Evolutionary conservation across 2,797 vertebrate genomes (phyloP), one percentile per base, ranked within the genome.

Genomic region (Pitangus sulphuratus): DNA sequence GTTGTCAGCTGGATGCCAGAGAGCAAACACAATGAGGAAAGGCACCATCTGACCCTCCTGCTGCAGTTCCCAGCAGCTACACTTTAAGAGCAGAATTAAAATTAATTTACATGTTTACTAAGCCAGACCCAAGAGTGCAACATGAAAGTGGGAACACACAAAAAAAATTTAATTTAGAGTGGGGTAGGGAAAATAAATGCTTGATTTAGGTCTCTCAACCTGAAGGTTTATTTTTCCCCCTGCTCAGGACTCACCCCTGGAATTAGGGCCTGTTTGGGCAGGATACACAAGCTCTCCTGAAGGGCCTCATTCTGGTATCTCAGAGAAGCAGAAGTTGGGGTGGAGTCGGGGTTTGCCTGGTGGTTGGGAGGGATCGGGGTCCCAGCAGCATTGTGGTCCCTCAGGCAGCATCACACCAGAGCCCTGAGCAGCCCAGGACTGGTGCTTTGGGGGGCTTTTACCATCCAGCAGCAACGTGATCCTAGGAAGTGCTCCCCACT

Each of bases 1-100:
- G 89, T 35, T 6, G 54, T 30, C 89, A 94, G 89, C 79, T 91
- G 84, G 87, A 24, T 89, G 95, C 90, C 89, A 91, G 71, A 83
- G 22, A 92, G 95, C 93, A 96, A 96, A 96, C 76, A 94, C 70
- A 5, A 70, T 0, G 4, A 87, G 87, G 15, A 37, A 54, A 68
- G 25, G 69, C 78, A 89, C 87, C 93, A 84, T 91, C 89, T 96
- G 96, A 93, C 89, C 84, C 79, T 81, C 39, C 84, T 57, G 87
- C 72, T 0, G 1, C 48, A 13, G 15, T 31, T 94, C 89, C 84
- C 93, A 90, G 88, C 11, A 4, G 48, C 45, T 80, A 19, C 12
- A 2, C 37, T 11, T n/a, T 19, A 44, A 80, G 12, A 82, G 45
- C 16, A 24, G 72, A 65, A 69, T 62, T 58, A 18, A 65, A 89